A percentile compares a stretch with the other conserved stretches of the same genome.
These are phyloP conservation scores for Bergia sp. DNA, from an alignment of 92 coral and sea anemone genomes.

Conservation along the genomic window DNA sequence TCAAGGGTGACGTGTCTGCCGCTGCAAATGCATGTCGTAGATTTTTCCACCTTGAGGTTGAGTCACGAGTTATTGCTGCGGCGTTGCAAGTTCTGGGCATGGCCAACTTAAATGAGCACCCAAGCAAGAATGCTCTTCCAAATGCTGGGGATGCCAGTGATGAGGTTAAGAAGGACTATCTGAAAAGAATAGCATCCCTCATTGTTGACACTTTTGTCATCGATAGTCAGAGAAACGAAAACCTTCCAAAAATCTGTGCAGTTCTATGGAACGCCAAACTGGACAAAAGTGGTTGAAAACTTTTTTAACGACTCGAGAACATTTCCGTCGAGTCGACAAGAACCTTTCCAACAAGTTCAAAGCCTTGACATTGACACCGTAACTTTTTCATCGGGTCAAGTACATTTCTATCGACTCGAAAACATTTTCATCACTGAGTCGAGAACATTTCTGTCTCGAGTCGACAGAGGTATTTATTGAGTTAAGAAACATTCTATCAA, in stretches of 20 bases:
- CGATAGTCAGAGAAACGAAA: slow-evolving; percentile 53
- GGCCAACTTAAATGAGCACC: slow-evolving; percentile 29
- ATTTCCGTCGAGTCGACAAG: too few species aligned
- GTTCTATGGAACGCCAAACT: too few species aligned
- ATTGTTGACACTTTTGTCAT: slow-evolving; percentile 68
- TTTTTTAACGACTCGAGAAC: too few species aligned
- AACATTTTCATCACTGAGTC: too few species aligned
- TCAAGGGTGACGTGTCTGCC: slow-evolving; percentile 70
- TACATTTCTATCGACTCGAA: too few species aligned
- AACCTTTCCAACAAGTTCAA: too few species aligned
- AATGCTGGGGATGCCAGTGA: slow-evolving; percentile 6
- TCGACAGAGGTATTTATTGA: too few species aligned
- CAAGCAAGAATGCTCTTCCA: slow-evolving; percentile 26
- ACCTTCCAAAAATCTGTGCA: background rate
- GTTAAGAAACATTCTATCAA: too few species aligned
- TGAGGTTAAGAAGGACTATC: slow-evolving; percentile 34
- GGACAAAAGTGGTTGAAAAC: too few species aligned
- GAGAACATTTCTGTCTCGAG: too few species aligned
- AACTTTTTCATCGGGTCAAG: too few species aligned
- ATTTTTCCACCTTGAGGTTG: slow-evolving; percentile 70
- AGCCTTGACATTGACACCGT: too few species aligned
- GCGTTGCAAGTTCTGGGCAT: slow-evolving; percentile 45
- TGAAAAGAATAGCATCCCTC: slow-evolving; percentile 52
- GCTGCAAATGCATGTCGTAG: slow-evolving; percentile 80
- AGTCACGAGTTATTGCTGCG: slow-evolving; percentile 49